Base-by-base conservation (phyloP, 2,113 vertebrate species). In the Bettongia penicillata region DNA sequence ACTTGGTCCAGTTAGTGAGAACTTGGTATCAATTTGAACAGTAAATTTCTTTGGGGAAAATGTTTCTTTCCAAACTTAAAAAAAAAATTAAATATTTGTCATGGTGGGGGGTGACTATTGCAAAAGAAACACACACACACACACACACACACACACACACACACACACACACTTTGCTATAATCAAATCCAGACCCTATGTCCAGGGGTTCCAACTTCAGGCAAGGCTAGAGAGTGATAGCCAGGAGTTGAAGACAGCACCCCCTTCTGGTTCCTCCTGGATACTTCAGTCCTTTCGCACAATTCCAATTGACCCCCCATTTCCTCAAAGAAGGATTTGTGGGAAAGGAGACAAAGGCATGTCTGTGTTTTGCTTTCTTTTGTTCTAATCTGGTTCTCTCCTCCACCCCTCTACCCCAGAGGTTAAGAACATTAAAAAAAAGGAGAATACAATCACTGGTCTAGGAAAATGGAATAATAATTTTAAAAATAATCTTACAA, bases 21-120 rank as follows among this genome's bases (percentile, higher is more conserved):
- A 98, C 97, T 98, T 98, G 98, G 98, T 99, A 98, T 98, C 98
- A 98, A 99, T 99, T 98, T 98, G 98, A 98, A 99, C 98, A 98
- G 98, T 98, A 99, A 98, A 99, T 98, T 99, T 99, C 98, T 99
- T 98, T 98, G 94, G 98, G 98, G 98, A 98, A 98, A 98, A 98
- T 98, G 97, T 98, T 99, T 98, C 98, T 98, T 98, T 99, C 97
- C 97, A 98, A 98, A 98, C 94, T 97, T 96, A n/a, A 91, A 94
- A 55, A 96, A 96, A 92, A 84, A 43, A 52, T 98, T 7, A 98
- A 98, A 98, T 98, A 98, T 98, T 98, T 98, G 97, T 98, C 98
- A 28, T 98, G 97, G 98, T 98, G 98, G 98, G 98, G 98, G 98
- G 98, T 98, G 97, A 98, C 96, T 98, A 97, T 98, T 97, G 96